Evolutionary conservation across 2,113 vertebrate genomes (phyloP), one percentile per base, ranked within the genome.

Genomic region (Notiomystis cincta): DNA sequence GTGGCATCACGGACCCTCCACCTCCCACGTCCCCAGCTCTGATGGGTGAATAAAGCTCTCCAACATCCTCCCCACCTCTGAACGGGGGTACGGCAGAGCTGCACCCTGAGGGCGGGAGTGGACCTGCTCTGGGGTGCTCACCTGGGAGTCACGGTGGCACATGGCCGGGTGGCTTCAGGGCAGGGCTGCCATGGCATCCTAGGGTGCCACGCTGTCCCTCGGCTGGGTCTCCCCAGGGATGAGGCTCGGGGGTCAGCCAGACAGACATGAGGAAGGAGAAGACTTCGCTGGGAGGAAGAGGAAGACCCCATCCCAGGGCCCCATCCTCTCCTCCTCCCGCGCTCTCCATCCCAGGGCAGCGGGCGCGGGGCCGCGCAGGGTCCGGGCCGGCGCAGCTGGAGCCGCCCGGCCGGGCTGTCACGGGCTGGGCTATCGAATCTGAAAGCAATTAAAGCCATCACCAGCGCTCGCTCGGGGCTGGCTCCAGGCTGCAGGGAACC

Each of bases 361-460:
- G 60, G 80, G 37, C 35, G 5, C 57, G 87, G 86, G 72, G 70
- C 91, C 44, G 61, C 4, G 22, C 65, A 0, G 87, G 79, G 71
- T n/a, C 66, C 13, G 11, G 90, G 62, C 64, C 58, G 85, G 57
- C 83, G n/a, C 57, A 7, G 82, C 76, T 25, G 90, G 37, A 60
- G 88, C 92, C 50, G 2, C 47, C 76, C 7, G 58, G 75, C 92
- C 84, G 3, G 44, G 2, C 96, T 97, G 98, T 98, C 97, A 97
- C 31, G 37, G 94, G 85, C 94, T 89, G 87, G 97, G 95, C 97
- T 95, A 97, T 97, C 85, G 95, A 98, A 97, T 97, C 97, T 97
- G 97, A 98, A 97, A 98, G 98, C 98, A 98, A 98, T 98, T 98
- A 98, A 98, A 98, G 98, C 95, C 98, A 97, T 97, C 97, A 97